phyloP scores from a whole-genome alignment of 1,140 invertebrate species.

The Mercenaria mercenaria region DNA sequence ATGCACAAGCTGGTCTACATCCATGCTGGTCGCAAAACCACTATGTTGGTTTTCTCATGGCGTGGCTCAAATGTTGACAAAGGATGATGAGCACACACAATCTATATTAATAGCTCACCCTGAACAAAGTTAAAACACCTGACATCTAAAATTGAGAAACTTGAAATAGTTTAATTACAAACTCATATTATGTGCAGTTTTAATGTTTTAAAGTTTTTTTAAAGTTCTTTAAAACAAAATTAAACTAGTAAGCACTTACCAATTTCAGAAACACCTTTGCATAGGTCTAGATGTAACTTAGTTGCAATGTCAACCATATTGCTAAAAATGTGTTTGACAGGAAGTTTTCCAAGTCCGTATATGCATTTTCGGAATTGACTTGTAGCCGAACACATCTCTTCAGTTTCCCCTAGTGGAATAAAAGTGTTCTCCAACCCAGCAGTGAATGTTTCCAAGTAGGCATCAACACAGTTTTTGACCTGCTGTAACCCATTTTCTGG shows the following conservation, averaged over 20 bases:
- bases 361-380: not conserved
- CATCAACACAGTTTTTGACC: not conserved
- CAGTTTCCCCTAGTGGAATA: not conserved
- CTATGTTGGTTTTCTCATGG: no score
- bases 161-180: no score
- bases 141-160: no score
- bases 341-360: not conserved
- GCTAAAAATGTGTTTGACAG: not conserved
- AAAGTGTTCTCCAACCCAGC: not conserved
- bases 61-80: no score
- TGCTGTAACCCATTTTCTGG: not conserved
- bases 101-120: no score
- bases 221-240: no score
- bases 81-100: no score
- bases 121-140: no score
- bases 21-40: no score
- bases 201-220: no score
- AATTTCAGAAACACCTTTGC: not conserved
- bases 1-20: no score
- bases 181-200: no score
- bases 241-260: not conserved
- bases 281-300: not conserved
- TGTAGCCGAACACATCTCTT: not conserved
- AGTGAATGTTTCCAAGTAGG: not conserved
- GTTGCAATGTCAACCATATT: conserved; percentile 8